phyloP scores from a whole-genome alignment of 2,113 vertebrate genomes.

The Thymallus thymallus region DNA sequence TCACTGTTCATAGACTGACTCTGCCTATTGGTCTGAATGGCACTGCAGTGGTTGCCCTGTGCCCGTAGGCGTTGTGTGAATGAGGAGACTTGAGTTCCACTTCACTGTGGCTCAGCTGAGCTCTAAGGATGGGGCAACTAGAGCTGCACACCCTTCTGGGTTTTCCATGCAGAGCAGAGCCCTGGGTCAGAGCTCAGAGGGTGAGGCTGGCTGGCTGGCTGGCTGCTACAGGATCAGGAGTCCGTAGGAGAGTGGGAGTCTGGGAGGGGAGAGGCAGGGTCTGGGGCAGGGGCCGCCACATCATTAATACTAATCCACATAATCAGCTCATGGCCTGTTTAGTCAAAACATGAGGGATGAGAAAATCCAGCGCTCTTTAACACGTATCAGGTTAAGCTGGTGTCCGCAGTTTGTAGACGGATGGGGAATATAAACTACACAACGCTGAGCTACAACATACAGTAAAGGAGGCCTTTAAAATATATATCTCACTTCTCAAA shows the following conservation, averaged over 20 bases:
- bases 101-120: slow-evolving; percentile 9
- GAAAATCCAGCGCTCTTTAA: slow-evolving; percentile 51
- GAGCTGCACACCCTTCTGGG: slow-evolving; percentile 24
- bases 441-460: background rate
- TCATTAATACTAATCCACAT: slow-evolving; percentile 58
- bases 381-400: background rate
- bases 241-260: slow-evolving; percentile 16
- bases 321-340: slow-evolving; percentile 64
- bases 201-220: slow-evolving; percentile 8
- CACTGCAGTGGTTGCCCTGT: slow-evolving; percentile 9
- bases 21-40: slow-evolving; percentile 35
- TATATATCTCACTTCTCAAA: too few species aligned
- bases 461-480: too few species aligned
- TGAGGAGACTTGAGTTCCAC: background rate
- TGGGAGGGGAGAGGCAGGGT: slow-evolving; percentile 1
- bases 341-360: slow-evolving; percentile 61
- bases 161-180: slow-evolving; percentile 9
- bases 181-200: slow-evolving; percentile 17
- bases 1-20: slow-evolving; percentile 38
- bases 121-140: too few species aligned
- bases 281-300: slow-evolving; percentile 38
- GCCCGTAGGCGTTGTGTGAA: background rate
- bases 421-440: background rate
- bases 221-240: slow-evolving; percentile 5
- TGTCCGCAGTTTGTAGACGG: background rate